Base-by-base conservation (phyloP, 2,113 vertebrate species). In the Sisor rabdophorus region DNA sequence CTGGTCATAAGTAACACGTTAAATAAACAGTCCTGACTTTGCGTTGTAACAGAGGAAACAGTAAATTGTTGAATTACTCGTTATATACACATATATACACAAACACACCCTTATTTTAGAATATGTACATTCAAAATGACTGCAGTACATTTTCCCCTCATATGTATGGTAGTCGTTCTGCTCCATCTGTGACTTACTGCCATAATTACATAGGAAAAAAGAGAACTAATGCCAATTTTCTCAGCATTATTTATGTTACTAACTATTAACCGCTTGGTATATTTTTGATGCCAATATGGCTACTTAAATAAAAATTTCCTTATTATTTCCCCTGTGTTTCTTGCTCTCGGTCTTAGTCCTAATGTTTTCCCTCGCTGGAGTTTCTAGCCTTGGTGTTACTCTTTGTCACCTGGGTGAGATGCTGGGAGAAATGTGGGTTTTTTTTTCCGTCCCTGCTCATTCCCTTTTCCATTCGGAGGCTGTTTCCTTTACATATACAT, bases 371-470 rank as follows among this genome's bases (percentile, higher is more conserved):
- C 63, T 81, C 20, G n/a, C 67, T 80, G 50, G 71, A 63, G 52
- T 54, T 73, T 79, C 70, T 82, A 77, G 75, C 52, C 26, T 74
- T 71, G 24, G 58, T 80, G 78, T 67, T 71, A 77, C 74, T 75
- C 64, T 71, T 87, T 82, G 76, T 85, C 81, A 77, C 76, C 69
- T 82, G 55, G 70, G 83, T 83, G 79, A 68, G 79, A 76, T 78
- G 74, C 36, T 32, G 53, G 20, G 72, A 81, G 60, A 83, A 79
- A 79, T 77, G 77, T 83, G 65, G 69, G 58, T 81, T 73, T 79
- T 76, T 73, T 64, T 83, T 75, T 80, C 32, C 68, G 50, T 20
- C 61, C 36, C 40, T 28, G 71, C 36, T 36, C 16, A 26, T 68
- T 26, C 64, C 76, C 76, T 56, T 11, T 56, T 78, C 74, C 74